These are phyloP conservation scores for Psophia crepitans DNA, from an alignment of 2,113 vertebrate species.

Conservation along the genomic window DNA sequence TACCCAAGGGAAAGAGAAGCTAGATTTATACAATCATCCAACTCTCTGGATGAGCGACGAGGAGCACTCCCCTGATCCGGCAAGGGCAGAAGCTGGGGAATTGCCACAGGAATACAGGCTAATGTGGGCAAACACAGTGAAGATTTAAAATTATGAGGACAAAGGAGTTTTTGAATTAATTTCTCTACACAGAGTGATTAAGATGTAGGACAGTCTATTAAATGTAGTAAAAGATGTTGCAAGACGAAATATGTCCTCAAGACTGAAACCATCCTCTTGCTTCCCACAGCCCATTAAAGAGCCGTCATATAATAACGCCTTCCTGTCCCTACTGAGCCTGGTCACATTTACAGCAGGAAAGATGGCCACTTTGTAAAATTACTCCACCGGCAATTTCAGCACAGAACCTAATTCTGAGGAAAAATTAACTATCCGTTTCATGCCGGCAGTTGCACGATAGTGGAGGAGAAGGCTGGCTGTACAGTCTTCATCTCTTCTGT, in stretches of 20 bases:
- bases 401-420: background rate
- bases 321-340: background rate
- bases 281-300: background rate
- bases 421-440: background rate
- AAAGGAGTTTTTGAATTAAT: background rate
- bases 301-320: background rate
- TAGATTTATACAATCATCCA: background rate
- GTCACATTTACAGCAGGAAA: background rate
- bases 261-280: background rate
- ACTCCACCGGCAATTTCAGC: background rate
- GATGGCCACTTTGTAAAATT: background rate
- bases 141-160: background rate
- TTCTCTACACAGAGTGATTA: background rate
- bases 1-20: background rate
- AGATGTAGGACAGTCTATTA: background rate
- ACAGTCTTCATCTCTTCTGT: background rate
- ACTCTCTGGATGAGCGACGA: background rate
- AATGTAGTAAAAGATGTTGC: background rate
- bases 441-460: background rate
- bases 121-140: background rate
- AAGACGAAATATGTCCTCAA: background rate
- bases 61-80: fast-evolving
- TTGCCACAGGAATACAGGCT: background rate
- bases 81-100: background rate
- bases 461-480: background rate